These are phyloP conservation scores for Poliocrania exsul DNA, from an alignment of 2,797 vertebrate genomes.

Conservation along the genomic window DNA sequence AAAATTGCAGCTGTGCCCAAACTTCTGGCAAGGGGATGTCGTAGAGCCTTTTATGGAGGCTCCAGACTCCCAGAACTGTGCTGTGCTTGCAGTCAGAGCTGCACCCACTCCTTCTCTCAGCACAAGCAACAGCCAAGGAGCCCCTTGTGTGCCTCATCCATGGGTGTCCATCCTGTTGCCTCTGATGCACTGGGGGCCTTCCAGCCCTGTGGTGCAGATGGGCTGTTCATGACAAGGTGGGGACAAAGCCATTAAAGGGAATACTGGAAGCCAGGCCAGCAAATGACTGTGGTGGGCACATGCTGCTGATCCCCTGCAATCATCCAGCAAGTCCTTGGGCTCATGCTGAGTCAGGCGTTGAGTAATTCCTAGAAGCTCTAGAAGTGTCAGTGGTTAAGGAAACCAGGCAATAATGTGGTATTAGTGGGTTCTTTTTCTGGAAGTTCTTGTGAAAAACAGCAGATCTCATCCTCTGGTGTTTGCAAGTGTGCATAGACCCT, in stretches of 20 bases:
- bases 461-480: neutral
- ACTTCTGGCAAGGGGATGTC: neutral
- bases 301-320: neutral
- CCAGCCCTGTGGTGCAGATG: neutral
- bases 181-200: accelerated
- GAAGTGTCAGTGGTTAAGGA: conserved; percentile 13
- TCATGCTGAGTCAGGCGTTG: neutral
- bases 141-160: accelerated
- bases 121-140: accelerated
- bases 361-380: conserved; percentile 42
- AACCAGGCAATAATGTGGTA: neutral
- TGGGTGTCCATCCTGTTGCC: neutral
- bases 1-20: neutral
- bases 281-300: neutral
- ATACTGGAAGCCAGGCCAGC: neutral
- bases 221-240: neutral
- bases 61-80: neutral
- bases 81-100: neutral
- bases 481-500: neutral
- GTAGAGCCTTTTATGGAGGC: neutral
- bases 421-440: conserved; percentile 29
- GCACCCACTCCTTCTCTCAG: neutral
- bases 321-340: neutral
- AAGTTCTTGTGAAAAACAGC: neutral
- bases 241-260: neutral